phyloP scores from a whole-genome alignment of 2,888 invertebrate species.

The Mellilla xanthometata region DNA sequence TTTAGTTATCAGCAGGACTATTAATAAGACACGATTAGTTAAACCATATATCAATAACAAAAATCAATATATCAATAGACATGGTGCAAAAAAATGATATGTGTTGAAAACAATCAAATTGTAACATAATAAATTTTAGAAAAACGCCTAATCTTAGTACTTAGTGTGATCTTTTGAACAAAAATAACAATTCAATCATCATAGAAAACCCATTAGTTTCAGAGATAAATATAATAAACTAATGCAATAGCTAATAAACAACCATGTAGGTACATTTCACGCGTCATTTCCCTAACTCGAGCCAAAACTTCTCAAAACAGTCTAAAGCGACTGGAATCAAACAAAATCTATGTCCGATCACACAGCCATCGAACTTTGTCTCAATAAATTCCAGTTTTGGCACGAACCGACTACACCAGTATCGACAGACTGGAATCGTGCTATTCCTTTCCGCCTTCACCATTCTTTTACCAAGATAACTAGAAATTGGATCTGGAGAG shows the following conservation, averaged over 20 bases:
- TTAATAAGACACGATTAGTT: too few relatives aligned
- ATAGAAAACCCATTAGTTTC: too few relatives aligned
- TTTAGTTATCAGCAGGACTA: too few relatives aligned
- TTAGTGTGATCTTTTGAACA: too few relatives aligned
- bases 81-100: too few relatives aligned
- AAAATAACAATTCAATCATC: too few relatives aligned
- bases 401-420: slow-evolving; percentile 44
- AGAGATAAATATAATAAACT: too few relatives aligned
- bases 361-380: slow-evolving; percentile 52
- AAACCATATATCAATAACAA: too few relatives aligned
- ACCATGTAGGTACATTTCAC: neutral
- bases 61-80: too few relatives aligned
- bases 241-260: neutral
- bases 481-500: slow-evolving; percentile 36
- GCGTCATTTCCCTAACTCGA: neutral
- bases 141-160: too few relatives aligned
- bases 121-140: too few relatives aligned
- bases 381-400: slow-evolving; percentile 65
- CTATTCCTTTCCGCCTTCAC: slow-evolving; percentile 41
- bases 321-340: slow-evolving; percentile 25
- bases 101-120: too few relatives aligned
- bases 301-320: slow-evolving; percentile 14
- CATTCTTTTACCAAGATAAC: slow-evolving; percentile 54
- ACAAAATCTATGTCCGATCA: slow-evolving; percentile 36
- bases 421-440: slow-evolving; percentile 50